Percentiles rank a stretch among this genome's conserved stretches.
Evolutionary conservation across 2,888 invertebrate species (phyloP).

Genomic region (Pollenia labialis): DNA sequence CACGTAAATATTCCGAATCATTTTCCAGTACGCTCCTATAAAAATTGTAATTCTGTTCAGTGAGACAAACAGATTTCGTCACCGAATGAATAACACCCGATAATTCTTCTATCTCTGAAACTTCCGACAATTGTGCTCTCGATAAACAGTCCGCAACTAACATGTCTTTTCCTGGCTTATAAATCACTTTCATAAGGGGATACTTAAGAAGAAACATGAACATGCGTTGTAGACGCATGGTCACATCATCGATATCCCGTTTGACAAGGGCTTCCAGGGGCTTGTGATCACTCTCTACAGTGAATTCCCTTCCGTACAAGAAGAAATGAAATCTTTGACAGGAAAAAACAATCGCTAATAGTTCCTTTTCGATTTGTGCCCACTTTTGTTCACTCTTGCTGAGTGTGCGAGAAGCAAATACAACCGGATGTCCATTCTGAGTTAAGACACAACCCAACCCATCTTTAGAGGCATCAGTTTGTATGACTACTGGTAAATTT

Average conservation of each 20-base stretch:
- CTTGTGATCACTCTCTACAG: conserved; percentile 77
- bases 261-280: conserved; percentile 78
- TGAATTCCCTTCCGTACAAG: conserved; percentile 66
- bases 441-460: conserved; percentile 76
- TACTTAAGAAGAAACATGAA: conserved; percentile 1
- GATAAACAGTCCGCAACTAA: neutral
- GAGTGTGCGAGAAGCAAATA: conserved; percentile 76
- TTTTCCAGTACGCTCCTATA: neutral
- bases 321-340: conserved; percentile 53
- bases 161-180: conserved; percentile 51
- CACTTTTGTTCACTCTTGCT: conserved; percentile 75
- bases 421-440: conserved; percentile 76
- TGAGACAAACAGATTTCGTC: conserved; percentile 45
- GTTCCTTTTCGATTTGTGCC: conserved; percentile 74
- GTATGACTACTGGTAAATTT: conserved; percentile 51
- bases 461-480: conserved; percentile 74
- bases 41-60: conserved; percentile 51
- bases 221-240: conserved; percentile 35
- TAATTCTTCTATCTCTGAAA: conserved; percentile 32
- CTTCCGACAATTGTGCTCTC: neutral
- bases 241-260: conserved; percentile 74
- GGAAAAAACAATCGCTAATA: conserved; percentile 53
- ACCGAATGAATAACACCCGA: neutral
- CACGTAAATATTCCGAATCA: neutral
- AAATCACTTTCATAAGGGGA: neutral